Evolutionary conservation across 37 sponge, comb jelly and placozoan species (phyloP).

Genomic region (Mnemiopsis leidyi): DNA sequence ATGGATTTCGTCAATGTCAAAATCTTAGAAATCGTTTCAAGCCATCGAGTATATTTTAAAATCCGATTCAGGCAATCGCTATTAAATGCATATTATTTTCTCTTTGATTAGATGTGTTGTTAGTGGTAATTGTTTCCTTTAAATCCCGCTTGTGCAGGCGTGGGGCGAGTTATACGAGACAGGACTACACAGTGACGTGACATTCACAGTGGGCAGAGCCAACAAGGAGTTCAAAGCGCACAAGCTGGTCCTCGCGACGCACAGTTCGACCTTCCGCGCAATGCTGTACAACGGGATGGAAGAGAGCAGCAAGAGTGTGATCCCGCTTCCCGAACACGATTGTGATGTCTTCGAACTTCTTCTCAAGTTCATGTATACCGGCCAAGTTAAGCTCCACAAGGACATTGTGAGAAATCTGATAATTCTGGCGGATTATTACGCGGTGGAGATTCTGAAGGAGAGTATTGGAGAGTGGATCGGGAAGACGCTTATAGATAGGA

Average conservation of each 20-base stretch:
- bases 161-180: constrained; percentile 52
- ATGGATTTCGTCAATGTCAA: no score
- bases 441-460: constrained; percentile 33
- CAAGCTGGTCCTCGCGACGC: constrained; percentile 42
- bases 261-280: constrained; percentile 25
- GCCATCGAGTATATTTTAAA: no score
- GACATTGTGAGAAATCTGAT: constrained; percentile 8
- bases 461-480: constrained; percentile 63
- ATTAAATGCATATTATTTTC: no score
- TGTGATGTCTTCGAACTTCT: background rate
- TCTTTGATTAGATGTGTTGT: no score
- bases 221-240: background rate
- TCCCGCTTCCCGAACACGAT: constrained; percentile 39
- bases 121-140: no score
- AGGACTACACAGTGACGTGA: constrained; percentile 13
- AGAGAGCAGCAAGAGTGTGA: constrained; percentile 38
- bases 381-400: constrained; percentile 30
- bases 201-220: background rate
- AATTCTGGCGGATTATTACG: constrained; percentile 31
- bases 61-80: no score
- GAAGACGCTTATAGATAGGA: constrained; percentile 40
- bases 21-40: background rate
- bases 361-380: constrained; percentile 61
- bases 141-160: no score
- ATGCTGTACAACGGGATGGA: constrained; percentile 53